Base-by-base conservation (phyloP, 2,113 vertebrate genomes). In the Hirundichthys speculiger region DNA sequence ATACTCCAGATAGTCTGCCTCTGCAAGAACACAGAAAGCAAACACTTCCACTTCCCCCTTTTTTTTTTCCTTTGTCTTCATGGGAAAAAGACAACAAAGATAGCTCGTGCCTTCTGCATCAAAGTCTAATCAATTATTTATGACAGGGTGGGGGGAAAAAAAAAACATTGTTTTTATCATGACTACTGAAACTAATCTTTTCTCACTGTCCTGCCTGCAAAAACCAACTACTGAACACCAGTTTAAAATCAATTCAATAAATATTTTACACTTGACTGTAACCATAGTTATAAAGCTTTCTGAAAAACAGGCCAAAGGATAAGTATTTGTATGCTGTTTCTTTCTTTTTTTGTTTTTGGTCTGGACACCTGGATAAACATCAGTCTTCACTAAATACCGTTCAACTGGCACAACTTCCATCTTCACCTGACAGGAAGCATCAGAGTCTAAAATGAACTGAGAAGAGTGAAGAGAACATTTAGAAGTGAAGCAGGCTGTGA, bases 401-500 rank as follows among this genome's bases (percentile, higher is more conserved):
- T n/a, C n/a, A n/a, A n/a, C n/a, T n/a, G n/a, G n/a, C n/a, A n/a
- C n/a, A n/a, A n/a, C n/a, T n/a, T n/a, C n/a, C n/a, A n/a, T n/a
- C n/a, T n/a, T n/a, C n/a, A n/a, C n/a, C n/a, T n/a, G n/a, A n/a
- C n/a, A n/a, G n/a, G n/a, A n/a, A n/a, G n/a, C n/a, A n/a, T n/a
- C n/a, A n/a, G n/a, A n/a, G n/a, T n/a, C n/a, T n/a, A n/a, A n/a
- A n/a, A n/a, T n/a, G n/a, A n/a, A n/a, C n/a, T n/a, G n/a, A n/a
- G n/a, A n/a, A n/a, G n/a, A n/a, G n/a, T n/a, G n/a, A n/a, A n/a
- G n/a, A n/a, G n/a, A n/a, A n/a, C n/a, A n/a, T n/a, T n/a, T n/a
- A n/a, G n/a, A n/a, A n/a, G n/a, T n/a, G 25, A 27, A 4, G 40
- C 2, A 15, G 16, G 15, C 5, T 57, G 67, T n/a, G 82, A 94